Conservation (phyloP, 2,888 invertebrate species). For the Diogma glabrata region DNA sequence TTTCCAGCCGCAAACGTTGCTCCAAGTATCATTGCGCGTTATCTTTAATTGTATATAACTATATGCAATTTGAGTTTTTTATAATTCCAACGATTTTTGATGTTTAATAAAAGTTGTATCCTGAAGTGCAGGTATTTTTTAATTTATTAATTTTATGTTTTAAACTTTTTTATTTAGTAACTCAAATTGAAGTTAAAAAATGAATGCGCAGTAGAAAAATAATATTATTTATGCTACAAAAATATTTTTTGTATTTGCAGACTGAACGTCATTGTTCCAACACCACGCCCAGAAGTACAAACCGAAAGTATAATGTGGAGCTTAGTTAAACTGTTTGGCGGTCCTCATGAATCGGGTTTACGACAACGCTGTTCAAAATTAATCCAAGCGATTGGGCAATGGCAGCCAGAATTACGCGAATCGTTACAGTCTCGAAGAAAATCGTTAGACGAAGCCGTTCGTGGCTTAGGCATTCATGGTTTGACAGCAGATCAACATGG, state of each 20-base stretch:
- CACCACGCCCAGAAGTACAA: conserved; percentile 52
- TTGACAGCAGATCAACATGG: conserved; percentile 54
- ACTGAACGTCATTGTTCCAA: conserved; percentile 29
- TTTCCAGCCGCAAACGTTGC: no score
- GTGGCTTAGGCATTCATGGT: conserved; percentile 79
- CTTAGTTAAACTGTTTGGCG: conserved; percentile 62
- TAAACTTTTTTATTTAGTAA: no score
- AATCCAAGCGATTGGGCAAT: conserved; percentile 46
- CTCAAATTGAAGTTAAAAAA: no score
- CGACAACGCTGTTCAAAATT: conserved; percentile 49
- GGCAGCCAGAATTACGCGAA: conserved; percentile 54
- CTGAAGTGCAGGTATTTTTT: no score
- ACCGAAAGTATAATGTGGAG: conserved; percentile 79
- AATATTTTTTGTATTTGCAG: conserved; percentile 23
- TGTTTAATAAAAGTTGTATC: no score
- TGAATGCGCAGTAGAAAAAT: no score
- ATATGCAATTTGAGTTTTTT: no score
- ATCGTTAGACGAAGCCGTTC: conserved; percentile 72
- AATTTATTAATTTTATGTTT: no score
- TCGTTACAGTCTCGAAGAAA: conserved; percentile 55
- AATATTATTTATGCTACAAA: background rate
- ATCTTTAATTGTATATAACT: no score
- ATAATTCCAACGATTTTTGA: no score
- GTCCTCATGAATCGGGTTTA: conserved; percentile 45
- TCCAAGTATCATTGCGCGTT: no score